These are phyloP conservation scores for Drosophila flavopinicola DNA, from an alignment of 2,888 invertebrate species.

Conservation along the genomic window DNA sequence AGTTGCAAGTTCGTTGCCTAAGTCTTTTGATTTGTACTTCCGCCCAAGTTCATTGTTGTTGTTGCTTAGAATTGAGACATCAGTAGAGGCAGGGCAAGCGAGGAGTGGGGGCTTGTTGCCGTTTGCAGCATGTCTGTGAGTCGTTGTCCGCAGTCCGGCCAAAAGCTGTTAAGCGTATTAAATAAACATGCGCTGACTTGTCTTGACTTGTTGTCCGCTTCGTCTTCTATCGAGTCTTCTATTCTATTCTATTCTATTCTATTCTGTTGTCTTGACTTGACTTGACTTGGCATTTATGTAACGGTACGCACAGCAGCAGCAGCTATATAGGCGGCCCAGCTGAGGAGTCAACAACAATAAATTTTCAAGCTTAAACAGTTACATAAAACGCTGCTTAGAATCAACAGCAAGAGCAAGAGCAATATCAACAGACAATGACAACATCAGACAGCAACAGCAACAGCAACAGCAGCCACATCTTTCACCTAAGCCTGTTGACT, in stretches of 20 bases:
- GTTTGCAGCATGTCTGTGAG: constrained; percentile 35
- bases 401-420: constrained; percentile 27
- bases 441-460: constrained; percentile 55
- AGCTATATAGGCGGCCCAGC: constrained; percentile 20
- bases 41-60: constrained; percentile 37
- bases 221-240: not conserved
- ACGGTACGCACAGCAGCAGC: constrained; percentile 61
- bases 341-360: constrained; percentile 56
- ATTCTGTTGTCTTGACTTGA: too few relatives aligned
- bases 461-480: constrained; percentile 49
- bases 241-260: too few relatives aligned
- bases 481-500: constrained; percentile 44
- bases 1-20: constrained; percentile 66
- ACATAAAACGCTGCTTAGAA: constrained; percentile 59
- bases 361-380: constrained; percentile 74
- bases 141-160: constrained; percentile 62
- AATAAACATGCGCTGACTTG: constrained; percentile 67
- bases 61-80: constrained; percentile 44
- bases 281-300: constrained; percentile 63
- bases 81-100: constrained; percentile 10
- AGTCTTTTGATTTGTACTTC: constrained; percentile 76
- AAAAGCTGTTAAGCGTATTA: constrained; percentile 73
- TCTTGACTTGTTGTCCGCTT: constrained; percentile 35
- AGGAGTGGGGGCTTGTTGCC: not conserved
- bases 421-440: constrained; percentile 10